Conservation (phyloP, 2,888 invertebrate species). For the Hirtodrosophila duncani region DNA sequence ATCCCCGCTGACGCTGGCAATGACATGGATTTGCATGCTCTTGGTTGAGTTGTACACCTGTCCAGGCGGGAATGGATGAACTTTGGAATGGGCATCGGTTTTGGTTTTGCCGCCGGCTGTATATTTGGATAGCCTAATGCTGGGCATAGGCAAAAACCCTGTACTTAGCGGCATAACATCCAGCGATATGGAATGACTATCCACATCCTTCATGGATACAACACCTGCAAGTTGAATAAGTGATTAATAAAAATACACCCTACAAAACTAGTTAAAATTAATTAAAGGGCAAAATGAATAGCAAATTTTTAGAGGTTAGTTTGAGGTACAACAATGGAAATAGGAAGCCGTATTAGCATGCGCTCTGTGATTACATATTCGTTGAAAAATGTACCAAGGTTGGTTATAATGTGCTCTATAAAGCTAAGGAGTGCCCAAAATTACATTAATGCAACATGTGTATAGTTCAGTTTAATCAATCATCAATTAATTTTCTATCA, state of each 20-base stretch:
- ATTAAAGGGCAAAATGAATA: too few species aligned
- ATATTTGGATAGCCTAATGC: conserved; percentile 92
- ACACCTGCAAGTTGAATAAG: conserved; percentile 80
- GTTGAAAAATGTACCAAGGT: too few species aligned
- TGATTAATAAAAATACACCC: not conserved
- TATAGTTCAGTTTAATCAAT: too few species aligned
- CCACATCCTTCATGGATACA: conserved; percentile 83
- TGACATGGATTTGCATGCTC: conserved; percentile 93
- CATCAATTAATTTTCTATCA: too few species aligned
- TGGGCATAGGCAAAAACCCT: conserved; percentile 92
- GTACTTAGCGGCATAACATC: conserved; percentile 96
- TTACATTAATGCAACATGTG: too few species aligned
- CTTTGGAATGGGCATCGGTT: conserved; percentile 85
- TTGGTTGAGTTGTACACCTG: conserved; percentile 96
- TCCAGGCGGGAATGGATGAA: conserved; percentile 92
- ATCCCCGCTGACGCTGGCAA: conserved; percentile 80
- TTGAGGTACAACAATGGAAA: too few species aligned
- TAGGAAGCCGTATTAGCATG: too few species aligned
- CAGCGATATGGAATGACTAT: conserved; percentile 86
- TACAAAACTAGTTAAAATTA: not conserved
- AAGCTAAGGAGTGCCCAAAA: too few species aligned
- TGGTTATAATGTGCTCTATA: too few species aligned
- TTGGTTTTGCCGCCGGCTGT: conserved; percentile 82
- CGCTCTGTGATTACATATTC: too few species aligned
- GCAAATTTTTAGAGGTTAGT: too few species aligned